Percentiles rank a stretch among this genome's conserved stretches.
Evolutionary conservation across 1,140 invertebrate genomes (phyloP).

Genomic region (Proctacanthus coquilletti): DNA sequence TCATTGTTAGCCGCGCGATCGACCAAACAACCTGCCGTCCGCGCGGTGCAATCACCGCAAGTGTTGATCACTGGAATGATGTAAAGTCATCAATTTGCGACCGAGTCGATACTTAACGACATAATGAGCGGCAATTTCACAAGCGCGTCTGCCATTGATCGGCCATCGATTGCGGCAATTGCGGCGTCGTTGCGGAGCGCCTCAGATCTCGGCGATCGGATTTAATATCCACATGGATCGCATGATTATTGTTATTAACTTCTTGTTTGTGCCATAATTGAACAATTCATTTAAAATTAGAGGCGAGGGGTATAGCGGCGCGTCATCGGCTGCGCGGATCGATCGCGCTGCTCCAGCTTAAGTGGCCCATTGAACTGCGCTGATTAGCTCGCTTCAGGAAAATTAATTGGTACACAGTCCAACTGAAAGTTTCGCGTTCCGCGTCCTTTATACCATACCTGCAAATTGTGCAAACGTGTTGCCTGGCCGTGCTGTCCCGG

Average conservation of each 20-base stretch:
- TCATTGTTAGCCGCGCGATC: not conserved
- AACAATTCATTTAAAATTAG: slow-evolving; percentile 1
- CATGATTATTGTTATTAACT: slow-evolving; percentile 1
- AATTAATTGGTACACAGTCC: not conserved
- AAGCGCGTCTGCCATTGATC: not conserved
- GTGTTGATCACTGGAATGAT: not conserved
- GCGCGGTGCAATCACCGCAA: not conserved
- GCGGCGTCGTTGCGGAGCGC: not conserved
- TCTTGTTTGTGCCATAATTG: slow-evolving; percentile 1
- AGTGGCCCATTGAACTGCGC: not conserved
- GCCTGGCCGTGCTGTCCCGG: too few species aligned
- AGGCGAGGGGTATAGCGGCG: not conserved
- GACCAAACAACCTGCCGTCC: not conserved
- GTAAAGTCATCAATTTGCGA: slow-evolving; percentile 1
- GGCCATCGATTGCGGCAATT: not conserved
- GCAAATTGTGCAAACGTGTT: not conserved
- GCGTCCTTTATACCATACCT: too few species aligned
- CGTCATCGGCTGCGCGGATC: not conserved
- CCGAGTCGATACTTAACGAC: not conserved
- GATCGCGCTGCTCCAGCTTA: not conserved
- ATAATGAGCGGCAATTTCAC: not conserved
- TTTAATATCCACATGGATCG: slow-evolving; percentile 1
- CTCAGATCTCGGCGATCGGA: not conserved
- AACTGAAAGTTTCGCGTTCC: not conserved
- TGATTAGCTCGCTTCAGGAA: not conserved